A percentile compares a stretch with the other conserved stretches of the same genome.
These are phyloP conservation scores for Hemaris fuciformis DNA, from an alignment of 2,888 invertebrate species.

Conservation along the genomic window DNA sequence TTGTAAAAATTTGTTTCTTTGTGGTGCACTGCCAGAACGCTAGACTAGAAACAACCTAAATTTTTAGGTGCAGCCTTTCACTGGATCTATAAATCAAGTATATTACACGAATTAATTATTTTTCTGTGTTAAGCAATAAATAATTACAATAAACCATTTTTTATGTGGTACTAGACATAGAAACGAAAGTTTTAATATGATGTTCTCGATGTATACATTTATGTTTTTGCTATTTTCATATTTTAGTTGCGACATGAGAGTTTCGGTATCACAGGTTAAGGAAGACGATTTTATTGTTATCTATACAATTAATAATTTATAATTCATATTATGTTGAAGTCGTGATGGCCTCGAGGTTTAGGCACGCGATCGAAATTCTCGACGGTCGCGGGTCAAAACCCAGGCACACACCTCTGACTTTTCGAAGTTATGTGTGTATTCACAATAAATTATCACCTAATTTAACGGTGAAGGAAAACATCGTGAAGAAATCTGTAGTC, in stretches of 20 bases:
- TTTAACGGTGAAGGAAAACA: no score
- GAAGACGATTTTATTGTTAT: no score
- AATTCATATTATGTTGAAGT: no score
- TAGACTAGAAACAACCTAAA: background rate
- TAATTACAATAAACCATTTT: background rate
- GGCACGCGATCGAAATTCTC: no score
- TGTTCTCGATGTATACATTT: background rate
- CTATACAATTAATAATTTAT: no score
- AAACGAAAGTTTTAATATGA: background rate
- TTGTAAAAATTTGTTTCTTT: constrained; percentile 5
- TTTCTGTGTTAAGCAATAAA: background rate
- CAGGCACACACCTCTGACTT: no score
- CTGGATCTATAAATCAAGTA: constrained; percentile 7
- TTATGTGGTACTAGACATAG: background rate
- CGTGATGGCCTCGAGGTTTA: no score
- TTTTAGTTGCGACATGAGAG: background rate
- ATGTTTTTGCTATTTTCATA: background rate
- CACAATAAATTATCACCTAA: no score
- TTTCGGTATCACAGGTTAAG: background rate
- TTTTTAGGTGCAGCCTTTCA: constrained; percentile 1
- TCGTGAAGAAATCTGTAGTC: no score
- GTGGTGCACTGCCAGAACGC: background rate
- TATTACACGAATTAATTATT: background rate
- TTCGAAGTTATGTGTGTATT: no score
- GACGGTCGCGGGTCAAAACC: no score